phyloP scores from a whole-genome alignment of 2,888 invertebrate genomes.

The Steinernema carpocapsae region DNA sequence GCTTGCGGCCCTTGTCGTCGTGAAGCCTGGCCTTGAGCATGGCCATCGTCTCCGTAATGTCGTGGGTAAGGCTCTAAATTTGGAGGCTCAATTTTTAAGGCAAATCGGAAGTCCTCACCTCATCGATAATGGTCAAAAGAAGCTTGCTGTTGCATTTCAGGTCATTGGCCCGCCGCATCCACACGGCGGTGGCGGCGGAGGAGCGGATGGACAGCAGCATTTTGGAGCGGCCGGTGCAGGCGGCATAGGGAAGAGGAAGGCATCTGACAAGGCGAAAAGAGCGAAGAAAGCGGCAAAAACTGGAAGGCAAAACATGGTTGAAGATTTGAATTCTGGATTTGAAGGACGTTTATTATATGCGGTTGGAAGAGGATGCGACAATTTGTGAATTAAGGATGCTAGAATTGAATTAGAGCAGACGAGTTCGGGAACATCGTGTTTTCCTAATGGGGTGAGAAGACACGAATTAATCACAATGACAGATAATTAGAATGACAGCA shows the following conservation, averaged over 20 bases:
- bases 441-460: no score
- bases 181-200: background rate
- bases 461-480: no score
- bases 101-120: background rate
- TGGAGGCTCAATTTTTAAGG: background rate
- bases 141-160: background rate
- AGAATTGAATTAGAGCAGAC: no score
- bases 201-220: background rate
- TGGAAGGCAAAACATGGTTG: background rate
- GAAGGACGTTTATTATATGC: background rate
- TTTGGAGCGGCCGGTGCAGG: background rate
- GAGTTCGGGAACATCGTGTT: no score
- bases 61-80: background rate
- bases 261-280: background rate
- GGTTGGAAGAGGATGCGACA: background rate
- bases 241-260: slow-evolving; percentile 1
- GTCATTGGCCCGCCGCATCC: background rate
- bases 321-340: background rate
- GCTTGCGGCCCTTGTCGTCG: background rate
- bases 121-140: background rate
- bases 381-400: no score
- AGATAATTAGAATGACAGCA: no score
- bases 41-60: background rate
- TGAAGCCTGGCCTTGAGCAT: background rate
- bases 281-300: background rate